Evolutionary conservation across 1,140 invertebrate species (phyloP).

Genomic region (Pseudomyrmex concolor): DNA sequence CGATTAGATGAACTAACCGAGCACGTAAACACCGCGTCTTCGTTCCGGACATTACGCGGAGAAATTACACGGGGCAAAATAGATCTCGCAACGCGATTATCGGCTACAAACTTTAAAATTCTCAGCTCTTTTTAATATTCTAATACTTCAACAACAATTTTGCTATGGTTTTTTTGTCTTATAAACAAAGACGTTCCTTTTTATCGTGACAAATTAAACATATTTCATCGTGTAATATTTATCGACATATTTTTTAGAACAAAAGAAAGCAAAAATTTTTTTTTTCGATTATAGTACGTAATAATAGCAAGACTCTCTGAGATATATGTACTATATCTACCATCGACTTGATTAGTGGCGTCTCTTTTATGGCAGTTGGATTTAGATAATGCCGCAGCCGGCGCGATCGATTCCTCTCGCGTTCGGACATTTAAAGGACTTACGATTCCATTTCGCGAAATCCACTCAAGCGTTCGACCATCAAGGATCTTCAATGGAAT

Average conservation of each 20-base stretch:
- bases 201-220: too few species aligned
- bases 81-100: neutral
- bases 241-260: too few species aligned
- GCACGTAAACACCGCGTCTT: slow-evolving; percentile 22
- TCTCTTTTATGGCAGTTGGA: slow-evolving; percentile 29
- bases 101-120: neutral
- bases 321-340: slow-evolving; percentile 17
- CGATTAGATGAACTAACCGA: slow-evolving; percentile 13
- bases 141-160: too few species aligned
- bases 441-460: slow-evolving; percentile 60
- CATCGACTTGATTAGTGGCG: neutral
- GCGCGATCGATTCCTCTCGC: slow-evolving; percentile 19
- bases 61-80: slow-evolving; percentile 12
- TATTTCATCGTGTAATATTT: too few species aligned
- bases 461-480: slow-evolving; percentile 45
- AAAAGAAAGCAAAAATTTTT: too few species aligned
- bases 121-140: neutral
- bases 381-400: slow-evolving; percentile 8
- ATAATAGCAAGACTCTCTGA: neutral
- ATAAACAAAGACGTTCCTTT: too few species aligned
- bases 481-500: slow-evolving; percentile 52
- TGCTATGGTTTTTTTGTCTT: too few species aligned
- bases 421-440: slow-evolving; percentile 38
- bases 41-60: neutral
- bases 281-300: too few species aligned